Conservation (phyloP, 1,140 invertebrate genomes). For the Acromyrmex heyeri region DNA sequence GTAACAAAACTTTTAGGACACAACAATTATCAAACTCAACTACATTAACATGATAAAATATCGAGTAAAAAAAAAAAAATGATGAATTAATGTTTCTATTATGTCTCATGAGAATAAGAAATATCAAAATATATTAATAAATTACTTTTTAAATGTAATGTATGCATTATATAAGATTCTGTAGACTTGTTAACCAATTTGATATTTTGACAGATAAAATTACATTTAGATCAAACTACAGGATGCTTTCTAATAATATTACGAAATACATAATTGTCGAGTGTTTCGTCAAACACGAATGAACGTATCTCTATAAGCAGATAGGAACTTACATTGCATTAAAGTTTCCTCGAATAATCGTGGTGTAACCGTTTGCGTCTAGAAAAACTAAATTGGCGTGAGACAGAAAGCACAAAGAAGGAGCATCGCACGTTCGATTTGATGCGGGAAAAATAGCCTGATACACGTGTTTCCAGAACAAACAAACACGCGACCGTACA, state of each 20-base stretch:
- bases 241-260: background rate
- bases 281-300: background rate
- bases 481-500: constrained; percentile 49
- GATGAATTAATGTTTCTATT: background rate
- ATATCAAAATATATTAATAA: background rate
- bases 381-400: constrained; percentile 59
- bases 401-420: constrained; percentile 35
- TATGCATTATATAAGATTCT: background rate
- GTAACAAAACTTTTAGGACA: constrained; percentile 43
- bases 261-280: background rate
- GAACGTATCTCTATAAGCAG: background rate
- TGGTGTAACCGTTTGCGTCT: background rate
- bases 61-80: background rate
- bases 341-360: constrained; percentile 24
- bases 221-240: background rate
- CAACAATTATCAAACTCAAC: constrained; percentile 20
- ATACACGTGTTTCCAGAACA: constrained; percentile 47
- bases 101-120: background rate
- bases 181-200: background rate
- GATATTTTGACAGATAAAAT: background rate
- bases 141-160: background rate
- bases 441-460: constrained; percentile 44
- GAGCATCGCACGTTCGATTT: constrained; percentile 4
- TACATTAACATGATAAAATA: background rate
- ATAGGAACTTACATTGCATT: constrained; percentile 7